Evolutionary conservation across 2,113 vertebrate genomes (phyloP), one percentile per base, ranked within the genome.

Genomic region (Strigops habroptila): DNA sequence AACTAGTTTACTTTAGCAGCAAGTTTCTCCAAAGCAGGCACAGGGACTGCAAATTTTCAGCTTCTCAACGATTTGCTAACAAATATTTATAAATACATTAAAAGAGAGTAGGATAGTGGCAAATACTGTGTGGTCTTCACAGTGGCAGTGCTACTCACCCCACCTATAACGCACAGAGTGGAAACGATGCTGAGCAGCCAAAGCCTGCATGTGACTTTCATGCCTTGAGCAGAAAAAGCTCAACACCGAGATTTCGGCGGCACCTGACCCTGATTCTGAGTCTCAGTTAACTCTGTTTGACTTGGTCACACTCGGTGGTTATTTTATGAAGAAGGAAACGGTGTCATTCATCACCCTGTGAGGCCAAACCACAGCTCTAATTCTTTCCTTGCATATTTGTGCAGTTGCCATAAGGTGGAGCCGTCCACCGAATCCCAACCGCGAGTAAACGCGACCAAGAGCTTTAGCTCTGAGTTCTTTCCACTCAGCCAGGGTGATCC

Each of bases 351-450:
- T 37, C 39, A 39, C 31, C 23, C 18, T 33, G 2, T 6, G 5
- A 51, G 23, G 16, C 51, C 76, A 46, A 35, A 44, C 33, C 73
- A 6, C 85, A 44, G 79, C 60, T 64, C 55, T 6, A 21, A 0
- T 31, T 35, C 69, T 62, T 68, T 6, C 64, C 59, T 49, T 86
- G 77, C 44, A 1, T 9, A 12, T 44, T 79, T 57, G 28, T 16
- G 37, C 60, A 46, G 63, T 9, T n/a, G 55, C 96, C 96, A 17
- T 78, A 63, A 91, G 96, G 51, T 95, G 96, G 95, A 95, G 96
- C 92, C 71, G 3, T 28, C 74, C 60, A 53, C 65, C 74, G 37
- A 68, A 68, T 21, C 62, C n/a, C 83, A 64, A 13, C 31, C 3
- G 0, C 2, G 0, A n/a, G 23, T 4, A 12, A 25, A 46, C 0